These are phyloP conservation scores for Dryomyza anilis DNA, from an alignment of 2,888 invertebrate species.

Conservation along the genomic window DNA sequence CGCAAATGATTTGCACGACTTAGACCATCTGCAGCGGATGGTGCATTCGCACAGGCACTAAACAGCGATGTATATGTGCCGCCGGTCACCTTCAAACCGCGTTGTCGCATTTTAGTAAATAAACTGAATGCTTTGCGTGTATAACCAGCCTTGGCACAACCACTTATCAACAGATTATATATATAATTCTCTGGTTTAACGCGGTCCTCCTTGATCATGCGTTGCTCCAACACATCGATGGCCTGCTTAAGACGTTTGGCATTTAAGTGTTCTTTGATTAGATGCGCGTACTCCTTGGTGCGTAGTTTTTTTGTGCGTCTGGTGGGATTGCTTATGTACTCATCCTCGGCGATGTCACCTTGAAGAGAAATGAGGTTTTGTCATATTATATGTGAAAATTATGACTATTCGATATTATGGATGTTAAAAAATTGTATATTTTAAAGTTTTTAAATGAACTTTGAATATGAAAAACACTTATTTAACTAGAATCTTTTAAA, in stretches of 20 bases:
- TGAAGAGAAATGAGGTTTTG: too few species aligned
- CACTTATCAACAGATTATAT: slow-evolving; percentile 82
- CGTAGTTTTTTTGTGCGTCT: slow-evolving; percentile 64
- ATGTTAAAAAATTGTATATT: too few species aligned
- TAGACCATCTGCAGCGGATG: slow-evolving; percentile 71
- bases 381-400: too few species aligned
- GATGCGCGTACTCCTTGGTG: slow-evolving; percentile 70
- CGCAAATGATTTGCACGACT: slow-evolving; percentile 71
- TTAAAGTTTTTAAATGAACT: background rate
- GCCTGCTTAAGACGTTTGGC: slow-evolving; percentile 76
- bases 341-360: slow-evolving; percentile 68
- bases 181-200: slow-evolving; percentile 80
- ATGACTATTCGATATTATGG: too few species aligned
- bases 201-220: slow-evolving; percentile 77
- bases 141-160: slow-evolving; percentile 82
- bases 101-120: slow-evolving; percentile 81
- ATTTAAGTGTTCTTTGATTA: slow-evolving; percentile 72
- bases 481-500: too few species aligned
- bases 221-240: slow-evolving; percentile 76
- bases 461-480: background rate
- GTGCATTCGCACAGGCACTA: slow-evolving; percentile 85
- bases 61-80: slow-evolving; percentile 85
- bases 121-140: slow-evolving; percentile 84
- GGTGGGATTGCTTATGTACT: slow-evolving; percentile 63
- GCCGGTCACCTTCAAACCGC: slow-evolving; percentile 70